Conservation (phyloP, 2,113 vertebrate genomes). For the Pipra filicauda region DNA sequence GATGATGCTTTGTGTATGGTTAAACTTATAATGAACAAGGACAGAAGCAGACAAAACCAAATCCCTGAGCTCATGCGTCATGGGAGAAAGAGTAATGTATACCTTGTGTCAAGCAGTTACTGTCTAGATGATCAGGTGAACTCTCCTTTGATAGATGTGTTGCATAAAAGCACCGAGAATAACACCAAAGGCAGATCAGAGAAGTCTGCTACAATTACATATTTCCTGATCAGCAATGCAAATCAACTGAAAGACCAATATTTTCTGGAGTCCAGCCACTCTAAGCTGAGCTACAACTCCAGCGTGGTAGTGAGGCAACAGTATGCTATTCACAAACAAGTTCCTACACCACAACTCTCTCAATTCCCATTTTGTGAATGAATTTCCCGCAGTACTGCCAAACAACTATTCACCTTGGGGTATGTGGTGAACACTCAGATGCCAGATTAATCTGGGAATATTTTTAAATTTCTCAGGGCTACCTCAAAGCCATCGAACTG, state of each 20-base stretch:
- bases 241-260: slow-evolving; percentile 1
- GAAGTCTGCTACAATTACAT: slow-evolving; percentile 4
- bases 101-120: slow-evolving; percentile 26
- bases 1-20: neutral
- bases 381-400: neutral
- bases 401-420: neutral
- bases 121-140: slow-evolving; percentile 30
- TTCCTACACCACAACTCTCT: neutral
- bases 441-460: neutral
- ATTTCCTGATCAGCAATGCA: slow-evolving; percentile 41
- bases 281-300: neutral
- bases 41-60: neutral
- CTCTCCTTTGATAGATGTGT: slow-evolving; percentile 24
- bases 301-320: neutral
- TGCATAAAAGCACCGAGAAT: slow-evolving; percentile 26
- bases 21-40: neutral
- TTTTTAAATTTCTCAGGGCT: neutral
- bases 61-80: neutral
- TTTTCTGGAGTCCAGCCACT: neutral
- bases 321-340: neutral
- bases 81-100: neutral
- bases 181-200: slow-evolving; percentile 41
- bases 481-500: neutral
- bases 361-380: neutral
- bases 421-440: neutral